Evolutionary conservation across 2,888 invertebrate genomes (phyloP).

Genomic region (Diaphora mendica): DNA sequence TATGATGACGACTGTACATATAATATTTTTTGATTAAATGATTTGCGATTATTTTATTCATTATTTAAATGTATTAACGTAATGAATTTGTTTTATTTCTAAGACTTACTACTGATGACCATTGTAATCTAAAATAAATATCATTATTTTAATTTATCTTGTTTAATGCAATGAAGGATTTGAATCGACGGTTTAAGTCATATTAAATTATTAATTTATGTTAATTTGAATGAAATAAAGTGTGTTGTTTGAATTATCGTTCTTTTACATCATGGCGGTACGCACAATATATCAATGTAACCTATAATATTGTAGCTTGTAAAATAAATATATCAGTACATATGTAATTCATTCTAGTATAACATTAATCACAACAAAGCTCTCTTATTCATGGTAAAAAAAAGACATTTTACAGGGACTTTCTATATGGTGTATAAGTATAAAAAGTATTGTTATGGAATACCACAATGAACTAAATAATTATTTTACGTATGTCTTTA

Average conservation of each 20-base stretch:
- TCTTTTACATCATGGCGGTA: conserved; percentile 45
- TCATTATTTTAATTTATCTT: conserved; percentile 58
- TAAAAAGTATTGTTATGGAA: conserved; percentile 41
- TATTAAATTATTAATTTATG: conserved; percentile 60
- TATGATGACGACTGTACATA: conserved; percentile 36
- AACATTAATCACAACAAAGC: conserved; percentile 55
- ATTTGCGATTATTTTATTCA: conserved; percentile 40
- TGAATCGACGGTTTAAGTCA: conserved; percentile 65
- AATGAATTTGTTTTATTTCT: conserved; percentile 41
- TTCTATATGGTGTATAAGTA: conserved; percentile 55
- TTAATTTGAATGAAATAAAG: conserved; percentile 47
- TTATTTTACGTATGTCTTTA: neutral
- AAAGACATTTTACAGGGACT: conserved; percentile 80
- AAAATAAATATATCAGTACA: conserved; percentile 50
- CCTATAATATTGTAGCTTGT: conserved; percentile 41
- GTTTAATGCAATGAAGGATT: conserved; percentile 64
- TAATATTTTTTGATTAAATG: conserved; percentile 43
- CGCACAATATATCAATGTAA: conserved; percentile 58
- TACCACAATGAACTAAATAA: conserved; percentile 37
- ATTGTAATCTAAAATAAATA: conserved; percentile 45
- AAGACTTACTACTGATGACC: conserved; percentile 30
- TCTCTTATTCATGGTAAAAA: conserved; percentile 68
- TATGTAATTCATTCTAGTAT: conserved; percentile 46
- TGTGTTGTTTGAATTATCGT: conserved; percentile 38
- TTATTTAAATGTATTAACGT: conserved; percentile 43